A percentile compares a stretch with the other conserved stretches of the same genome.
Conservation (phyloP, 2,888 invertebrate genomes). For the Plemyria rubiginata region DNA sequence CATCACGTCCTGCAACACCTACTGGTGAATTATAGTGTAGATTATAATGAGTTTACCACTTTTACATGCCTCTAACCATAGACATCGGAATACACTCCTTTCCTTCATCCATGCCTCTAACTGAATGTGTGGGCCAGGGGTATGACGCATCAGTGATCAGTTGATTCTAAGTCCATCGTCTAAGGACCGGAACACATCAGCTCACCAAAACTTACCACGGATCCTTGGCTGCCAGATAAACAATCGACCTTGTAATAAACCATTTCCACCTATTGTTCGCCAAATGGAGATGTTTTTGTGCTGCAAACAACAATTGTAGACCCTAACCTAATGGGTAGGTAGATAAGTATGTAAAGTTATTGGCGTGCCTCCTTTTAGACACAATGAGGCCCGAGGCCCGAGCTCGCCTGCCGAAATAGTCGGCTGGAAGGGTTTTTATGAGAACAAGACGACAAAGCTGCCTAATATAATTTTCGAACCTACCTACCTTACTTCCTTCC, state of each 20-base stretch:
- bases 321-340: slow-evolving; percentile 37
- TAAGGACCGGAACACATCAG: no score
- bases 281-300: slow-evolving; percentile 49
- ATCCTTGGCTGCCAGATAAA: slow-evolving; percentile 24
- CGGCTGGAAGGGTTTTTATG: slow-evolving; percentile 49
- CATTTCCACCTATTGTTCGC: slow-evolving; percentile 56
- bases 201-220: not conserved
- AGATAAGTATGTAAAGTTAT: slow-evolving; percentile 35
- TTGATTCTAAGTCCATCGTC: not conserved
- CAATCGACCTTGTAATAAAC: slow-evolving; percentile 48
- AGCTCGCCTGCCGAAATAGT: slow-evolving; percentile 6
- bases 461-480: slow-evolving; percentile 46
- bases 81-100: no score
- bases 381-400: slow-evolving; percentile 42
- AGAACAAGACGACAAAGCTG: slow-evolving; percentile 42
- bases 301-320: slow-evolving; percentile 49
- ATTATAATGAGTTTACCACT: no score
- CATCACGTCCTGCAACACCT: no score
- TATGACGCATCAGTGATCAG: not conserved
- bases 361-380: slow-evolving; percentile 41
- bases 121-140: no score
- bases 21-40: no score
- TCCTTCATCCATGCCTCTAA: no score
- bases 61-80: no score
- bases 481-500: slow-evolving; percentile 56